Conservation (phyloP, 1,140 invertebrate genomes). For the Drosophila hydei region DNA sequence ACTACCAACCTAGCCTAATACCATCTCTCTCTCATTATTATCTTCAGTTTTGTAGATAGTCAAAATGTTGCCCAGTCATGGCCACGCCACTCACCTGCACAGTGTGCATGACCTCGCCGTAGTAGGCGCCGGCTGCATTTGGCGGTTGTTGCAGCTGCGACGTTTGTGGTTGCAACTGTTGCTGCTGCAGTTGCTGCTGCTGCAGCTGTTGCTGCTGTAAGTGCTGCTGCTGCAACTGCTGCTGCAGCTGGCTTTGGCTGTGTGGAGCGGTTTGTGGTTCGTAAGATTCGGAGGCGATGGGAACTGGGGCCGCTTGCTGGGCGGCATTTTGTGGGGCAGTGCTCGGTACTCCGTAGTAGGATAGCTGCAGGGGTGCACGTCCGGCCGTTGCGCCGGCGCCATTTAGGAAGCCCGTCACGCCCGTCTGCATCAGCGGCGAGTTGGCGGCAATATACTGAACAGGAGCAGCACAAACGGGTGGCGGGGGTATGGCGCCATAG, state of each 20-base stretch:
- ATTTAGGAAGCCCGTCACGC: conserved; percentile 64
- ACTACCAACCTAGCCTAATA: too few species aligned
- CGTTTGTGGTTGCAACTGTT: conserved; percentile 31
- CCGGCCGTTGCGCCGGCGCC: conserved; percentile 65
- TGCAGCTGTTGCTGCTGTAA: conserved; percentile 36
- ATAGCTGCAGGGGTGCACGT: conserved; percentile 63
- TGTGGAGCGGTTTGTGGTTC: conserved; percentile 78
- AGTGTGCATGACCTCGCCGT: conserved; percentile 77
- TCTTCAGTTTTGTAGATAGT: too few species aligned
- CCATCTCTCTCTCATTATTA: too few species aligned
- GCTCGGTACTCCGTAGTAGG: conserved; percentile 69
- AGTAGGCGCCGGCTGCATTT: conserved; percentile 69
- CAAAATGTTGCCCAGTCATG: too few species aligned
- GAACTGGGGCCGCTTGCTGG: conserved; percentile 42
- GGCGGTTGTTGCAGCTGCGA: conserved; percentile 51
- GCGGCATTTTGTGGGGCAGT: conserved; percentile 50
- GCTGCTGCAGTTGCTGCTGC: conserved; percentile 55
- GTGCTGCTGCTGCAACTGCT: conserved; percentile 35
- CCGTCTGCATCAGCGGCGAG: conserved; percentile 55
- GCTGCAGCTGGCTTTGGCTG: conserved; percentile 71
- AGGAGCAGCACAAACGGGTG: conserved; percentile 34
- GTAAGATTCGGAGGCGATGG: conserved; percentile 63
- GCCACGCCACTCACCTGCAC: conserved; percentile 62
- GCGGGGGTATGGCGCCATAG: conserved; percentile 42
- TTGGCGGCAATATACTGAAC: conserved; percentile 68